A percentile compares a stretch with the other conserved stretches of the same genome.
phyloP scores from a whole-genome alignment of 2,888 invertebrate species.

The Drosophila leonis region DNA sequence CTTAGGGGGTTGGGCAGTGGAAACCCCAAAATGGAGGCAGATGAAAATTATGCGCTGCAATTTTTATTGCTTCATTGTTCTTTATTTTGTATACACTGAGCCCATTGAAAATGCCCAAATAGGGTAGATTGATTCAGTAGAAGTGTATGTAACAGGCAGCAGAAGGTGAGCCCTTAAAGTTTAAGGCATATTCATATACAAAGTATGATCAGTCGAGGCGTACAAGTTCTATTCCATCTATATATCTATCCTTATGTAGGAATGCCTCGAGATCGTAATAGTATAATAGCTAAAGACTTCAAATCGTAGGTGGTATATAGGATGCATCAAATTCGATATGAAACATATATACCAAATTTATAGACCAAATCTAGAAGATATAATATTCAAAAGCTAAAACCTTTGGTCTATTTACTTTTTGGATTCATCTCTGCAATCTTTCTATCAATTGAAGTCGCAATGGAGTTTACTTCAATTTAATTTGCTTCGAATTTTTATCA shows the following conservation, averaged over 20 bases:
- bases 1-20: constrained; percentile 22
- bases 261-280: too few species aligned
- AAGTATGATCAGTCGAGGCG: too few species aligned
- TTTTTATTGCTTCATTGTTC: constrained; percentile 82
- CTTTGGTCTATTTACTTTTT: neutral
- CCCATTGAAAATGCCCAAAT: neutral
- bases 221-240: too few species aligned
- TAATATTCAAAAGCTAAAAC: too few species aligned
- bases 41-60: constrained; percentile 81
- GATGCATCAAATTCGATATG: too few species aligned
- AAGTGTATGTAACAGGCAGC: neutral
- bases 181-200: too few species aligned
- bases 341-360: too few species aligned
- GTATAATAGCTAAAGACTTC: too few species aligned
- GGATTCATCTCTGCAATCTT: too few species aligned
- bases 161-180: neutral
- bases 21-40: constrained; percentile 50
- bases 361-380: too few species aligned
- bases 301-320: too few species aligned
- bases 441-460: neutral
- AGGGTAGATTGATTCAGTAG: neutral
- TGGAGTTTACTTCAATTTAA: neutral
- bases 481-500: neutral
- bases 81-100: constrained; percentile 26
- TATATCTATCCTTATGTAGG: too few species aligned